phyloP scores from a whole-genome alignment of 2,797 vertebrate genomes.

The Manis crassicaudata region DNA sequence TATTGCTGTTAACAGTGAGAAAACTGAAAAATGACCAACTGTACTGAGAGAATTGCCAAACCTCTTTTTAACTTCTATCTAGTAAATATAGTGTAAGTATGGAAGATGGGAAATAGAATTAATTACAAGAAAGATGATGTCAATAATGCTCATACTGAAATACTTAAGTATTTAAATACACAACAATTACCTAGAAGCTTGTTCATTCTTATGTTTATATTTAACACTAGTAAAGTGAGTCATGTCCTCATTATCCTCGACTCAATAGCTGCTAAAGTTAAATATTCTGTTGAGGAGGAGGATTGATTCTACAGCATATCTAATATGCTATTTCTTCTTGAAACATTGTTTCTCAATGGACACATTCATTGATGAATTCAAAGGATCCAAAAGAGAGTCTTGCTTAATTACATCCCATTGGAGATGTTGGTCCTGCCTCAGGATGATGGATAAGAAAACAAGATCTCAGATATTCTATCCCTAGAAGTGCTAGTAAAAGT shows the following conservation, averaged over 20 bases:
- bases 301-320: neutral
- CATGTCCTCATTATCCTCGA: slow-evolving; percentile 56
- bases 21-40: neutral
- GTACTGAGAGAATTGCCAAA: neutral
- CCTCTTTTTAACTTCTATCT: neutral
- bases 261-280: slow-evolving; percentile 45
- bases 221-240: slow-evolving; percentile 61
- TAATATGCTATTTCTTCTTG: slow-evolving; percentile 17
- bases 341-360: slow-evolving; percentile 49
- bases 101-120: slow-evolving; percentile 8
- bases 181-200: slow-evolving; percentile 14
- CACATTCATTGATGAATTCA: slow-evolving; percentile 55
- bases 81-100: neutral
- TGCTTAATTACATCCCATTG: neutral
- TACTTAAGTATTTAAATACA: slow-evolving; percentile 44
- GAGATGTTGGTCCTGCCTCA: neutral
- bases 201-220: slow-evolving; percentile 41
- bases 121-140: slow-evolving; percentile 39
- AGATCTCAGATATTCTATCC: neutral
- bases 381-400: neutral
- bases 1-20: neutral
- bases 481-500: neutral
- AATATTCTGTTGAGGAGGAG: slow-evolving; percentile 23
- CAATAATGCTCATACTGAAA: neutral
- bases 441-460: neutral